Base-by-base conservation (phyloP, 35 echinoderm and acorn worm genomes). In the Acanthaster planci region DNA sequence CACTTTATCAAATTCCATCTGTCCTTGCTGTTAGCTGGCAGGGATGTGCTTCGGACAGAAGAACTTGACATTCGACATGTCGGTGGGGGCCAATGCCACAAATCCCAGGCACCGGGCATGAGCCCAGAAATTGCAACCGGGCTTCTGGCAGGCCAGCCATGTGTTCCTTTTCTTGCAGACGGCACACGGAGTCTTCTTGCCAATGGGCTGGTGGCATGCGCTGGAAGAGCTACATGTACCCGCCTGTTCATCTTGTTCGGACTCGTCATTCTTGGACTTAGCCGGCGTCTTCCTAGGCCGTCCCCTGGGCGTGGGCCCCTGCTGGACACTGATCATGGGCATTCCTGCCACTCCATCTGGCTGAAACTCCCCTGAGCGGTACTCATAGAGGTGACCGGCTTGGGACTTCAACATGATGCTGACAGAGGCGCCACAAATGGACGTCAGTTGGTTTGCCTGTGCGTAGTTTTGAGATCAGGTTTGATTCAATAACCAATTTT, bases 41-140 rank as follows among this genome's bases (percentile, higher is more conserved):
- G 64, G 64, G 34, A 72, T 72, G 34, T 72, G 64, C 64, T 72
- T 72, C 29, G 64, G 64, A 72, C 64, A 72, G 64, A 72, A 72
- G 64, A 72, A 72, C 64, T 72, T 72, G 26, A 72, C 64, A 34
- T 72, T 72, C 21, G 64, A 72, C 64, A 72, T 72, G 30, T 72
- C 64, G 23, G 64, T 72, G 21, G 64, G 64, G 23, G 64, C 23
- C 64, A 72, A 26, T 16, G 64, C 64, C 1, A 72, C 64, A 34
- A 72, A 72, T 2, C 64, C 64, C 64, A 72, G 34, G 34, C 64
- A 72, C 23, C 64, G 18, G 2, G 64, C 64, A 34, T 72, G 64
- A 72, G 64, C 64, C 64, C 64, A 72, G 34, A 72, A 72, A 14
- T 10, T 72, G 30, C 64, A 72, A 26, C 64, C 64, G 15, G 64